Evolutionary conservation across 2,113 vertebrate species (phyloP).

Genomic region (Thinocorus orbignyianus): DNA sequence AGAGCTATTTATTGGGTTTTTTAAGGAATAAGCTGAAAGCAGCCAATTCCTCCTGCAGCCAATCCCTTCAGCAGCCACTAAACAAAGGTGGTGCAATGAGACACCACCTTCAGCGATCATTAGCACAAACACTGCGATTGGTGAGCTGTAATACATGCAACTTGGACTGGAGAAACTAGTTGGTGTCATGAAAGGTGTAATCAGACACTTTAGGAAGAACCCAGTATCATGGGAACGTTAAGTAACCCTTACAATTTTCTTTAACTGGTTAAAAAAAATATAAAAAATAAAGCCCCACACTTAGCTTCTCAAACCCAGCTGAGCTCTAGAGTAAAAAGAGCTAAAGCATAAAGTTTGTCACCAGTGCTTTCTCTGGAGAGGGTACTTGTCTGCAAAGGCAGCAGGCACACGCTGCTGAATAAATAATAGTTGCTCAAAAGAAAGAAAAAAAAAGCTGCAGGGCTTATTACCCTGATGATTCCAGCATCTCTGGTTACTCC

Average conservation of each 20-base stretch:
- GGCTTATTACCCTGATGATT: conserved; percentile 76
- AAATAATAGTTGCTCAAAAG: conserved; percentile 71
- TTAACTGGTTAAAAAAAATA: neutral
- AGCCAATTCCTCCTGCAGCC: conserved; percentile 54
- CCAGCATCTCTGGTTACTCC: conserved; percentile 85
- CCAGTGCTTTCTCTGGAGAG: neutral
- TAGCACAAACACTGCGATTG: conserved; percentile 72
- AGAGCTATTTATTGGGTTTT: neutral
- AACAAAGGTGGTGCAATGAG: conserved; percentile 62
- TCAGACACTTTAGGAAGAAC: conserved; percentile 59
- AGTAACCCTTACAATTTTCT: neutral
- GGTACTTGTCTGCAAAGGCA: neutral
- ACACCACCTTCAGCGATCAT: conserved; percentile 65
- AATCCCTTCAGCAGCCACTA: conserved; percentile 55
- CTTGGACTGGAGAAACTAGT: conserved; percentile 46
- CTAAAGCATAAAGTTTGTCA: neutral
- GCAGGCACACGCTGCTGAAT: conserved; percentile 52
- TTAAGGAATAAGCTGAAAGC: conserved; percentile 41
- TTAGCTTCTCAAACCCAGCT: neutral
- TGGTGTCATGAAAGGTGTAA: conserved; percentile 71
- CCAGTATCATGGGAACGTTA: conserved; percentile 7
- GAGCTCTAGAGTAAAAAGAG: neutral
- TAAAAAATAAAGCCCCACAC: neutral
- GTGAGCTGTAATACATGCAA: conserved; percentile 56
- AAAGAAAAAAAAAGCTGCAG: conserved; percentile 23